Evolutionary conservation across 35 echinoderm and acorn worm genomes (phyloP).

Genomic region (Strongylocentrotus purpuratus): DNA sequence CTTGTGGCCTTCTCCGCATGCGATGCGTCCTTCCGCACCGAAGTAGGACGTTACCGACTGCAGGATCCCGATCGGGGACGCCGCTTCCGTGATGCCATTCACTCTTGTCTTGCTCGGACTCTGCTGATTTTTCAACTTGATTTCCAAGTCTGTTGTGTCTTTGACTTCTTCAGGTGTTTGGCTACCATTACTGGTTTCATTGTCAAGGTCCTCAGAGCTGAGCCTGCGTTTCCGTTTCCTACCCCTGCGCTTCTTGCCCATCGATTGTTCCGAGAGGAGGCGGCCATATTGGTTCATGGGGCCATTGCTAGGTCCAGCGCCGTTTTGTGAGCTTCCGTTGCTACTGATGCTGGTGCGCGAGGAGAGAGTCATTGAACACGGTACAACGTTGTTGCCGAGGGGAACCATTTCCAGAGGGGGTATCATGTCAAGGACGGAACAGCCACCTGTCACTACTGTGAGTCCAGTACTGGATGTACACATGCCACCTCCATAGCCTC

Average conservation of each 20-base stretch:
- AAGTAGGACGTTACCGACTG: conserved; percentile 72
- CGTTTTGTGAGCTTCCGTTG: background rate
- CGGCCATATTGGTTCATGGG: conserved; percentile 13
- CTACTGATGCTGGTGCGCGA: background rate
- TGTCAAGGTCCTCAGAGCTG: background rate
- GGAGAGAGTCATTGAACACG: background rate
- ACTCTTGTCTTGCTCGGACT: background rate
- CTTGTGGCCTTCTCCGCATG: conserved; percentile 84
- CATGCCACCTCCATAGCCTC: conserved; percentile 55
- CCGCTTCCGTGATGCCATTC: conserved; percentile 41
- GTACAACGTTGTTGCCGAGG: conserved; percentile 40
- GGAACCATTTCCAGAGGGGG: conserved; percentile 65
- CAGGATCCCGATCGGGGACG: conserved; percentile 3
- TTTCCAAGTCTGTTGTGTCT: background rate
- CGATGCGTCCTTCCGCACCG: conserved; percentile 90
- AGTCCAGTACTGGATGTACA: background rate
- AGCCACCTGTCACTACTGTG: conserved; percentile 28
- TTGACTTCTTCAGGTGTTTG: background rate
- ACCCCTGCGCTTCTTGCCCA: conserved; percentile 53
- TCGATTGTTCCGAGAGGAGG: conserved; percentile 24
- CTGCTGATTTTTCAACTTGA: background rate
- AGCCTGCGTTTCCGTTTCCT: conserved; percentile 53
- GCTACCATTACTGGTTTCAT: background rate
- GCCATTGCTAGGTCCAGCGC: background rate
- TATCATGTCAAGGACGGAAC: conserved; percentile 76